A percentile compares a stretch with the other conserved stretches of the same genome.
These are phyloP conservation scores for Felis chaus DNA, from an alignment of 2,113 vertebrate species.

Conservation along the genomic window DNA sequence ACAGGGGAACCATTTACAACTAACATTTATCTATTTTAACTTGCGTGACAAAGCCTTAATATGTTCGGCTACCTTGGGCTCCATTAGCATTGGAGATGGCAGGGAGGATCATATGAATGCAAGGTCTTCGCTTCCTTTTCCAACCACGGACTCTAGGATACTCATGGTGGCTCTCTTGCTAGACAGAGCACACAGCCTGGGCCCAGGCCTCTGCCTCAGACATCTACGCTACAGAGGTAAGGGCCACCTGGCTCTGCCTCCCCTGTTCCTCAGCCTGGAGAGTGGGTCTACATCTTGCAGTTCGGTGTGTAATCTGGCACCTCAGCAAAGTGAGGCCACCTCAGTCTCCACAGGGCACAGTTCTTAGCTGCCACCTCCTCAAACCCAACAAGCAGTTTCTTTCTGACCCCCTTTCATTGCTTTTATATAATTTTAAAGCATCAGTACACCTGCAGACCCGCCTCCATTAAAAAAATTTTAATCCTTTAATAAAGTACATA, in stretches of 20 bases:
- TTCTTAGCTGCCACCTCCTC: background rate
- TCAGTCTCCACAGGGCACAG: background rate
- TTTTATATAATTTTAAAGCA: background rate
- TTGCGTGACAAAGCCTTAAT: background rate
- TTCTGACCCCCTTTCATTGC: background rate
- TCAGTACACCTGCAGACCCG: background rate
- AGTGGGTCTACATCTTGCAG: fast-evolving
- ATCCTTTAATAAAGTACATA: background rate
- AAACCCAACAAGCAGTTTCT: background rate
- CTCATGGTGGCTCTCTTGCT: background rate
- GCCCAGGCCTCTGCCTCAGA: conserved; percentile 81
- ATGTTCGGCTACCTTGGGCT: background rate
- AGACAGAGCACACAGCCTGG: conserved; percentile 86
- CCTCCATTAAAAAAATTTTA: background rate
- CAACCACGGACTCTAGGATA: background rate
- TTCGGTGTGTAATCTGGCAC: background rate
- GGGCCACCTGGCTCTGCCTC: background rate
- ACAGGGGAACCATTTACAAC: background rate
- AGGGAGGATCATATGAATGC: background rate
- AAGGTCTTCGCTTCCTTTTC: background rate
- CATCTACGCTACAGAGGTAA: conserved; percentile 83
- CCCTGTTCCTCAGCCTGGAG: background rate
- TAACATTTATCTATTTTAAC: background rate
- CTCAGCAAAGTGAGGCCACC: background rate
- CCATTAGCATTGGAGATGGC: background rate